Evolutionary conservation across 2,888 invertebrate species (phyloP).

Genomic region (Pheosia tremula): DNA sequence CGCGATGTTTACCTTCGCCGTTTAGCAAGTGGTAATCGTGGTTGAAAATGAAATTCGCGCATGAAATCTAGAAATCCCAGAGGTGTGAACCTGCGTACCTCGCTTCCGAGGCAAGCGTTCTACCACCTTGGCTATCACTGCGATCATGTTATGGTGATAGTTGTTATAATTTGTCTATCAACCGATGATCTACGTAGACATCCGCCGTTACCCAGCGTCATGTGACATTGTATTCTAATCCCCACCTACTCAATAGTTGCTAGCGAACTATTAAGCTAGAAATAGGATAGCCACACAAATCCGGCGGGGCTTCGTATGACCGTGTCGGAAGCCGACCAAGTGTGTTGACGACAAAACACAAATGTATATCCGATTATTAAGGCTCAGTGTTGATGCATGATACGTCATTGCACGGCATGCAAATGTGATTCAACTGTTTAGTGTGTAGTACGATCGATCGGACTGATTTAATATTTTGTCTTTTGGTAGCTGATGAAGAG

Average conservation of each 20-base stretch:
- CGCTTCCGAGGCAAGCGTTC: too few species aligned
- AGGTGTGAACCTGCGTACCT: too few species aligned
- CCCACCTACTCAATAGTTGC: conserved; percentile 34
- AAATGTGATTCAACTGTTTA: conserved; percentile 11
- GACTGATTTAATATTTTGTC: not conserved
- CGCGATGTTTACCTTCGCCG: too few species aligned
- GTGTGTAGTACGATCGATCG: not conserved
- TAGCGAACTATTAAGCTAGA: conserved; percentile 41
- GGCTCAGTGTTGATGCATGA: conserved; percentile 22
- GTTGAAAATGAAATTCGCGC: too few species aligned
- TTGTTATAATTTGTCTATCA: too few species aligned
- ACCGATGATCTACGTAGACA: too few species aligned
- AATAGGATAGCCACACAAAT: conserved; percentile 62
- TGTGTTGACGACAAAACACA: conserved; percentile 50
- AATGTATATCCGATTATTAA: conserved; percentile 63
- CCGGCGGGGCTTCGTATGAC: conserved; percentile 59
- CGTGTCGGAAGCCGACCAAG: conserved; percentile 62
- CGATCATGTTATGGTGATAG: too few species aligned
- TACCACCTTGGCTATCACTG: too few species aligned
- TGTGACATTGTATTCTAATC: conserved; percentile 18
- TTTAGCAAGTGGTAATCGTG: too few species aligned
- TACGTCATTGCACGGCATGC: conserved; percentile 17
- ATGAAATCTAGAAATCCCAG: too few species aligned
- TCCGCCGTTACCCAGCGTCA: too few species aligned
- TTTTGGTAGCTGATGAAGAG: not conserved